Evolutionary conservation across 1,140 invertebrate genomes (phyloP).

Genomic region (Heliconius nattereri): DNA sequence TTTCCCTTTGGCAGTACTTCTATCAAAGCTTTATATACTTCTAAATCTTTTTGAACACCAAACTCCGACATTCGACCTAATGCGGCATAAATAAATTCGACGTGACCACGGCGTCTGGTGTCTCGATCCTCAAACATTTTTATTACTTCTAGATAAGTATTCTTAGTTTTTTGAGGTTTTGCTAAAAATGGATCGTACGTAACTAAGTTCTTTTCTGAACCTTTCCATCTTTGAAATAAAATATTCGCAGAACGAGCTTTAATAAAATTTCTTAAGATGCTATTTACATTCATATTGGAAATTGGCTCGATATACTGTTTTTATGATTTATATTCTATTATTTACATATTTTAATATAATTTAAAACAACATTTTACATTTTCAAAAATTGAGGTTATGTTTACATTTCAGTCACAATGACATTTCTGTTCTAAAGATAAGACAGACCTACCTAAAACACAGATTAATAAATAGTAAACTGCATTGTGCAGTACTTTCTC

Average conservation of each 20-base stretch:
- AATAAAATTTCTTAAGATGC: constrained; percentile 59
- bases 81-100: constrained; percentile 96
- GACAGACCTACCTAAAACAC: not conserved
- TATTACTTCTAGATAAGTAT: constrained; percentile 88
- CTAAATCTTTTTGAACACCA: constrained; percentile 93
- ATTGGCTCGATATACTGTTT: not conserved
- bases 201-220: constrained; percentile 64
- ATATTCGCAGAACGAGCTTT: constrained; percentile 46
- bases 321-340: not conserved
- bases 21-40: constrained; percentile 94
- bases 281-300: constrained; percentile 47
- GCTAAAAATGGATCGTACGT: constrained; percentile 81
- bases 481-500: not conserved
- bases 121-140: constrained; percentile 85
- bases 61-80: constrained; percentile 94
- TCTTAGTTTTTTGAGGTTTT: constrained; percentile 85
- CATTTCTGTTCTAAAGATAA: not conserved
- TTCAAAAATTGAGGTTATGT: not conserved
- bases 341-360: not conserved
- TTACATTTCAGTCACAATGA: not conserved
- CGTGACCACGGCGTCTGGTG: constrained; percentile 87
- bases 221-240: constrained; percentile 59
- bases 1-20: constrained; percentile 96
- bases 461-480: not conserved
- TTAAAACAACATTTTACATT: not conserved